Percentiles rank a stretch among this genome's conserved stretches.
phyloP scores from a whole-genome alignment of 1,140 invertebrate species.

The Bathynomus jamesi region DNA sequence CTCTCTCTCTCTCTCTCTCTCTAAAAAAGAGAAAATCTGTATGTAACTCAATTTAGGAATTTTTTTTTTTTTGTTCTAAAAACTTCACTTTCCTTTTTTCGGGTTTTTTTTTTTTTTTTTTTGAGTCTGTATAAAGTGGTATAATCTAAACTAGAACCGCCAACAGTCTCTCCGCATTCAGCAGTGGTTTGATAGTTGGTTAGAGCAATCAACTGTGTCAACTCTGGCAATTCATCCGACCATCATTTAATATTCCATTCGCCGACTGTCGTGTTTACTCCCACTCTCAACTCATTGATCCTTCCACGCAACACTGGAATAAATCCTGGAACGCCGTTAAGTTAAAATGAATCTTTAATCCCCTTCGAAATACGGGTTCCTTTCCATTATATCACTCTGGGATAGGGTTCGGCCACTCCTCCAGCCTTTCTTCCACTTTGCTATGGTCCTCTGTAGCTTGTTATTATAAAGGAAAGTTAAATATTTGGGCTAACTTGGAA shows the following conservation, averaged over 20 bases:
- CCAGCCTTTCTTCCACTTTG: constrained; percentile 19
- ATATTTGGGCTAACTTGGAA: constrained; percentile 28
- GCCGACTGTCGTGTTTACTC: constrained; percentile 30
- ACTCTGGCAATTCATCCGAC: constrained; percentile 32
- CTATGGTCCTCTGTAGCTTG: constrained; percentile 27
- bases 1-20: too few species aligned
- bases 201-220: constrained; percentile 33
- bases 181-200: constrained; percentile 31
- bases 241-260: constrained; percentile 35
- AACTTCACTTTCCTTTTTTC: too few species aligned
- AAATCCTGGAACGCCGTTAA: background rate
- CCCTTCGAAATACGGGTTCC: too few species aligned
- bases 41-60: too few species aligned
- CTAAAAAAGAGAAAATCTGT: too few species aligned
- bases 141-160: too few species aligned
- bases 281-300: constrained; percentile 32
- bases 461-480: constrained; percentile 34
- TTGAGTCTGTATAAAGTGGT: too few species aligned
- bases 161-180: too few species aligned
- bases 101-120: too few species aligned
- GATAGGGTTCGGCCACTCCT: constrained; percentile 7
- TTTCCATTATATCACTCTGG: too few species aligned
- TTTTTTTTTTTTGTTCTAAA: too few species aligned
- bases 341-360: too few species aligned
- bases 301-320: background rate